Evolutionary conservation across 2,113 vertebrate genomes (phyloP).

Genomic region (Ornithorhynchus anatinus): DNA sequence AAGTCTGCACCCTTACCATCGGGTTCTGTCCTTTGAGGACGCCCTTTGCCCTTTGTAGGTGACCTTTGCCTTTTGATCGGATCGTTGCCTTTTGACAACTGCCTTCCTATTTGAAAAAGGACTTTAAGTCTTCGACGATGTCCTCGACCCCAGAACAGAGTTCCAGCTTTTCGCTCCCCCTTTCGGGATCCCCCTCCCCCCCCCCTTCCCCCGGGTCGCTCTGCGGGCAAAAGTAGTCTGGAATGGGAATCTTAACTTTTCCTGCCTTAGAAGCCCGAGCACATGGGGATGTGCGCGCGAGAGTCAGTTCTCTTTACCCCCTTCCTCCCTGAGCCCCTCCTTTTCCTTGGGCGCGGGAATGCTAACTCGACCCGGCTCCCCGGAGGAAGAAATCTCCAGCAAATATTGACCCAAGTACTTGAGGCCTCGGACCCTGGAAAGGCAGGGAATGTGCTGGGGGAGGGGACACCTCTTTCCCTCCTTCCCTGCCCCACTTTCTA

Average conservation of each 20-base stretch:
- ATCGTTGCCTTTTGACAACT: too few relatives aligned
- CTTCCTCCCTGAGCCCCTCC: not conserved
- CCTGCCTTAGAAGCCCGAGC: not conserved
- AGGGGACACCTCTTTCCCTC: not conserved
- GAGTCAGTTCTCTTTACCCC: too few relatives aligned
- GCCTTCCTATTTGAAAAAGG: too few relatives aligned
- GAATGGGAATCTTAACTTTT: not conserved
- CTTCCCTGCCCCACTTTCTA: not conserved
- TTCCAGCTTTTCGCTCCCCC: too few relatives aligned
- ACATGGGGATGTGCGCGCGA: not conserved
- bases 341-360: not conserved
- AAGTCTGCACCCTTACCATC: too few relatives aligned
- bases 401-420: constrained; percentile 60
- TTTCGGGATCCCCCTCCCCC: not conserved
- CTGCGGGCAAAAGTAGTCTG: not conserved
- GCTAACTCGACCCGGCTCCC: not conserved
- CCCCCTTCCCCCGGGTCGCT: not conserved
- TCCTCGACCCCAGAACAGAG: too few relatives aligned
- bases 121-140: too few relatives aligned
- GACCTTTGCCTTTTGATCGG: too few relatives aligned
- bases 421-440: too few relatives aligned
- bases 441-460: constrained; percentile 31
- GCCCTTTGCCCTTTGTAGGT: too few relatives aligned
- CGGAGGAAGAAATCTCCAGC: not conserved
- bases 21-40: too few relatives aligned